A percentile compares a stretch with the other conserved stretches of the same genome.
phyloP scores from a whole-genome alignment of 1,140 invertebrate genomes.

The Spodoptera litura region DNA sequence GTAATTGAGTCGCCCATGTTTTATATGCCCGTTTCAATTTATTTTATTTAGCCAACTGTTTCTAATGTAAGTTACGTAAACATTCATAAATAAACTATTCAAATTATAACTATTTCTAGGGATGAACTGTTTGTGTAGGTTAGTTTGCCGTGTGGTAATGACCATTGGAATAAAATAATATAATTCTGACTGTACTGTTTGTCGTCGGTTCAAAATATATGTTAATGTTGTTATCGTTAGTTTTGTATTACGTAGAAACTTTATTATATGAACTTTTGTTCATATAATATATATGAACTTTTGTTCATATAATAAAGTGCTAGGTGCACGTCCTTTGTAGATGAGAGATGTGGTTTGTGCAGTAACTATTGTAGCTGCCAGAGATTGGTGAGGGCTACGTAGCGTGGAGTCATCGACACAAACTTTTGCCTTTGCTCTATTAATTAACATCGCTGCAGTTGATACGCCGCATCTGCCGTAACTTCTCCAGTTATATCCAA shows the following conservation, averaged over 20 bases:
- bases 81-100: conserved; percentile 29
- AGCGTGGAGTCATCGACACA: not conserved
- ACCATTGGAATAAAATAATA: conserved; percentile 28
- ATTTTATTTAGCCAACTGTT: conserved; percentile 23
- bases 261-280: no score
- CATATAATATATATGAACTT: no score
- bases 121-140: conserved; percentile 9
- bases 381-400: not conserved
- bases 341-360: not conserved
- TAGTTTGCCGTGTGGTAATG: conserved; percentile 16
- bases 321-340: not conserved
- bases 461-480: not conserved
- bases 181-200: not conserved
- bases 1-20: conserved; percentile 33
- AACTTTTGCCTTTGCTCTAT: conserved; percentile 10
- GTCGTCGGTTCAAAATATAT: conserved; percentile 10
- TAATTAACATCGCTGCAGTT: conserved; percentile 32
- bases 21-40: conserved; percentile 36
- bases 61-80: conserved; percentile 22
- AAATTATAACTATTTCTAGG: conserved; percentile 20
- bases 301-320: no score
- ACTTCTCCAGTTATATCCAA: conserved; percentile 20
- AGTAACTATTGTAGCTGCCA: not conserved
- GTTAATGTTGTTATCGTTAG: not conserved
- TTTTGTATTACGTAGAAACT: not conserved